Conservation (phyloP, 2,113 vertebrate genomes). For the Sinocyclocheilus anshuiensis region DNA sequence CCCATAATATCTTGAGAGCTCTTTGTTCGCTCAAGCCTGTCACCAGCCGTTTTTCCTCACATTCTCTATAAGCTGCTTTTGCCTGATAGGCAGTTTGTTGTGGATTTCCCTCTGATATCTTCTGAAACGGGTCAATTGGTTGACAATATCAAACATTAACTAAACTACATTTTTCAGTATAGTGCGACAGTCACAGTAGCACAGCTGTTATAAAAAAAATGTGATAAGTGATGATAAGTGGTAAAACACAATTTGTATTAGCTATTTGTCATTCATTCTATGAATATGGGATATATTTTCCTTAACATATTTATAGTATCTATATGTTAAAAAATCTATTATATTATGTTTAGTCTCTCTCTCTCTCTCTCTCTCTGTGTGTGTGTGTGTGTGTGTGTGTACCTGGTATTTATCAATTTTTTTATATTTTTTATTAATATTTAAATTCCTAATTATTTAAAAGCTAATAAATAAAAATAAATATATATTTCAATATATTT, state of each 20-base stretch:
- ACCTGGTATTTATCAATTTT: too few species aligned
- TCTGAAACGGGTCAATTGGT: not conserved
- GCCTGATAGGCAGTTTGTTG: constrained; percentile 28
- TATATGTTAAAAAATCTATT: too few species aligned
- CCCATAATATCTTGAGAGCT: constrained; percentile 43
- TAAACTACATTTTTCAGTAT: not conserved
- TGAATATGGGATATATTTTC: not conserved
- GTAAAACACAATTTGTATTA: not conserved
- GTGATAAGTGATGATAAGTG: not conserved
- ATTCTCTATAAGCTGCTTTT: constrained; percentile 51
- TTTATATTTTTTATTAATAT: not conserved
- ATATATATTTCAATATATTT: not conserved
- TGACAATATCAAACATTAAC: not conserved
- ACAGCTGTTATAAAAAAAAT: not conserved
- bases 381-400: too few species aligned
- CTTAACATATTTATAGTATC: too few species aligned
- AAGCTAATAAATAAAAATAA: not conserved
- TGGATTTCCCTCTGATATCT: not conserved
- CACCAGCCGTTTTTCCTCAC: constrained; percentile 43
- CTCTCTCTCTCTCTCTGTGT: not conserved
- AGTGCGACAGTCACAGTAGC: not conserved
- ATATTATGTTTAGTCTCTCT: too few species aligned
- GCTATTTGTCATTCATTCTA: not conserved
- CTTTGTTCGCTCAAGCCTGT: constrained; percentile 44
- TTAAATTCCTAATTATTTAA: not conserved